A percentile compares a stretch with the other conserved stretches of the same genome.
These are phyloP conservation scores for Campoletis raptor DNA, from an alignment of 2,888 invertebrate genomes.

Conservation along the genomic window DNA sequence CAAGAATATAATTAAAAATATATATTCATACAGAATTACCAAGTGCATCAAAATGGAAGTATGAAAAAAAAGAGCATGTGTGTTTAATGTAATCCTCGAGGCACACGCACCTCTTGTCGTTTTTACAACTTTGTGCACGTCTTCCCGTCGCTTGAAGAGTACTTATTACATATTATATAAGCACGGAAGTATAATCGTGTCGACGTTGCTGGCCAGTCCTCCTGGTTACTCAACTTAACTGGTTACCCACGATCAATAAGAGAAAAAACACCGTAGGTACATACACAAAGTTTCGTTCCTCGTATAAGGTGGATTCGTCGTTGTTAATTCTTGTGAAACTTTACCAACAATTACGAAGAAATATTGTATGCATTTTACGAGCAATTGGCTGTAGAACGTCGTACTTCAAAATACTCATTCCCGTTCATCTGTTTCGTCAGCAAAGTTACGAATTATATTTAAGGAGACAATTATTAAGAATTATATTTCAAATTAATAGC, in stretches of 20 bases:
- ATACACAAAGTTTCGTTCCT: slow-evolving; percentile 2
- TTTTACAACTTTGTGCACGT: slow-evolving; percentile 30
- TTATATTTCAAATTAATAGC: background rate
- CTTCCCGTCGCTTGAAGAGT: slow-evolving; percentile 48
- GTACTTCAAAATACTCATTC: background rate
- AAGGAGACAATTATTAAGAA: background rate
- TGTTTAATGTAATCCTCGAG: slow-evolving; percentile 23
- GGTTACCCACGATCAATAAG: slow-evolving; percentile 52
- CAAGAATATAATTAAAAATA: slow-evolving; percentile 11
- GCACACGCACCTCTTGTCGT: slow-evolving; percentile 48
- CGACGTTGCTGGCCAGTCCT: slow-evolving; percentile 60
- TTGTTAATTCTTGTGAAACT: slow-evolving; percentile 60
- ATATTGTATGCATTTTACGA: slow-evolving; percentile 42
- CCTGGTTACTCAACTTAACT: slow-evolving; percentile 63
- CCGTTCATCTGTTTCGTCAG: slow-evolving; percentile 13
- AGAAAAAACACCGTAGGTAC: slow-evolving; percentile 1
- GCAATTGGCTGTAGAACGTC: slow-evolving; percentile 19
- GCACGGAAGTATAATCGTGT: slow-evolving; percentile 67
- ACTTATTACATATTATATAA: slow-evolving; percentile 68
- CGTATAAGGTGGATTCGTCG: slow-evolving; percentile 39
- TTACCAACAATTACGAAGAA: slow-evolving; percentile 42
- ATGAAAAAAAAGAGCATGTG: slow-evolving; percentile 11
- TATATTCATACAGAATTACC: slow-evolving; percentile 23
- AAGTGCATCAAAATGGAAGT: slow-evolving; percentile 41
- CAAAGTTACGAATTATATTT: slow-evolving; percentile 6